A percentile compares a stretch with the other conserved stretches of the same genome.
Evolutionary conservation across 1,140 invertebrate genomes (phyloP).

Genomic region (Sarcophaga peregrina): DNA sequence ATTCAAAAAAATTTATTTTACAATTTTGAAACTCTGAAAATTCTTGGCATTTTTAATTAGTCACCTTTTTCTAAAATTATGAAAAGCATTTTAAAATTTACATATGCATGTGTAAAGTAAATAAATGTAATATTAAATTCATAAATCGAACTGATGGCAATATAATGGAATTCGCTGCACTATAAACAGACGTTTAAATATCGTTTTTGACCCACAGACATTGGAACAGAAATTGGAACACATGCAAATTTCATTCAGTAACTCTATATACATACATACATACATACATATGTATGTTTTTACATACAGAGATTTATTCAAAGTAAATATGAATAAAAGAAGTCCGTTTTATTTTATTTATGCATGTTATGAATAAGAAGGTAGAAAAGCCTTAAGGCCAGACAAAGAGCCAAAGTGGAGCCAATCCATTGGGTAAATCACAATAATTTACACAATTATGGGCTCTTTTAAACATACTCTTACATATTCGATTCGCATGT

Average conservation of each 20-base stretch:
- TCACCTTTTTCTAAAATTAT: too few species aligned
- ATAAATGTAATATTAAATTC: too few species aligned
- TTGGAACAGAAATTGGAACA: constrained; percentile 31
- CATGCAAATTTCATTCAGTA: constrained; percentile 18
- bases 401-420: constrained; percentile 35
- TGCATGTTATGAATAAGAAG: background rate
- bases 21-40: too few species aligned
- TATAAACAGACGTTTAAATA: too few species aligned
- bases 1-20: too few species aligned
- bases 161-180: too few species aligned
- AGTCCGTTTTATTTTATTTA: background rate
- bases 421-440: constrained; percentile 36
- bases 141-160: too few species aligned
- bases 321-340: constrained; percentile 9
- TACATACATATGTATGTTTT: background rate
- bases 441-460: constrained; percentile 30
- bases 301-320: constrained; percentile 2
- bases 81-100: too few species aligned
- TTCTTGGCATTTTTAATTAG: too few species aligned
- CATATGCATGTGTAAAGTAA: too few species aligned
- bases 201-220: constrained; percentile 28
- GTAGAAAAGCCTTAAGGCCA: constrained; percentile 11
- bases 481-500: background rate
- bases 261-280: background rate
- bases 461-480: background rate